A percentile compares a stretch with the other conserved stretches of the same genome.
Conservation (phyloP, 2,113 vertebrate genomes). For the Corvus cornix region DNA sequence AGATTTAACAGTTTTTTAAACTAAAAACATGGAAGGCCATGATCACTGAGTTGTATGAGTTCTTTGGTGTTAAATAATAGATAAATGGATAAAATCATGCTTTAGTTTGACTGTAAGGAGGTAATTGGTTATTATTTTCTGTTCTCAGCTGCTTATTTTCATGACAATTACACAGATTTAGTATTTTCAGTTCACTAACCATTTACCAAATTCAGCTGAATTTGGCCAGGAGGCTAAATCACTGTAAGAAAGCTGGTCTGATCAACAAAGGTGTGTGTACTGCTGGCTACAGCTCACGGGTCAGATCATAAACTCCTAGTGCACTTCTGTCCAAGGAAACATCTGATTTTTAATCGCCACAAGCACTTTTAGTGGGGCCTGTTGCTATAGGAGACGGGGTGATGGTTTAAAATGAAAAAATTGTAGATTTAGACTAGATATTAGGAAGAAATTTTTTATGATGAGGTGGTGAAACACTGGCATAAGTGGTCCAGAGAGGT, state of each 20-base stretch:
- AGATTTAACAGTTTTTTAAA: neutral
- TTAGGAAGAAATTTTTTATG: neutral
- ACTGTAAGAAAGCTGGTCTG: neutral
- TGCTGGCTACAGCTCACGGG: neutral
- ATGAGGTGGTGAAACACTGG: neutral
- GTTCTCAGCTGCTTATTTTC: neutral
- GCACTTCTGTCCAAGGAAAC: neutral
- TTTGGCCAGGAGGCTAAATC: neutral
- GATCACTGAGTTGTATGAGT: neutral
- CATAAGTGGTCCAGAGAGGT: neutral
- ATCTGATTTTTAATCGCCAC: neutral
- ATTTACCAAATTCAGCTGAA: neutral
- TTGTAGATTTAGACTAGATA: neutral
- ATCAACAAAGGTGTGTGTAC: neutral
- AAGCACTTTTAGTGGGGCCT: neutral
- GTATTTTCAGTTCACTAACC: neutral
- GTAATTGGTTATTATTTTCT: neutral
- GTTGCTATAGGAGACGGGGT: rapidly evolving
- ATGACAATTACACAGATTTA: neutral
- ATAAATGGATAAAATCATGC: neutral
- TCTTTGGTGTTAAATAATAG: neutral
- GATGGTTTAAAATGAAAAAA: neutral
- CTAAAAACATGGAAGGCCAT: neutral
- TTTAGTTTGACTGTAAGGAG: neutral
- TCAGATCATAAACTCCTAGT: neutral